A percentile compares a stretch with the other conserved stretches of the same genome.
phyloP scores from a whole-genome alignment of 1,140 invertebrate genomes.

The Zaprionus lachaisei region DNA sequence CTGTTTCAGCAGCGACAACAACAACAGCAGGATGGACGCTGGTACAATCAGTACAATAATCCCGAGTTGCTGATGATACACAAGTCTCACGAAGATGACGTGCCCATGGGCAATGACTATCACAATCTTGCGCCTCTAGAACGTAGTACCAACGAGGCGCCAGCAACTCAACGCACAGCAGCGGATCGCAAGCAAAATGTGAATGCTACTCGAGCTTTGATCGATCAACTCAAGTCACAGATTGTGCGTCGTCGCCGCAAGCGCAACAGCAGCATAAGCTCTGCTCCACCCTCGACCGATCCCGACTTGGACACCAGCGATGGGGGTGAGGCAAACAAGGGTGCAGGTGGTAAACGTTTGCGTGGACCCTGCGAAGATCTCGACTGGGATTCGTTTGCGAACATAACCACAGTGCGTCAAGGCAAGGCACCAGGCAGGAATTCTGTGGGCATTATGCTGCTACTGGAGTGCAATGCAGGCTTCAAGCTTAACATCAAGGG shows the following conservation, averaged over 20 bases:
- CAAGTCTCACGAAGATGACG: slow-evolving; percentile 50
- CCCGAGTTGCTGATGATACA: slow-evolving; percentile 61
- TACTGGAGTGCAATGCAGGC: slow-evolving; percentile 90
- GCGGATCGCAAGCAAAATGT: slow-evolving; percentile 31
- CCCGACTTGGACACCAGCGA: slow-evolving; percentile 64
- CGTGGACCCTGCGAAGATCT: slow-evolving; percentile 86
- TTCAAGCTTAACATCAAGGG: slow-evolving; percentile 89
- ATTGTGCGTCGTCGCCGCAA: slow-evolving; percentile 70
- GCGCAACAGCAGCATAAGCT: slow-evolving; percentile 56
- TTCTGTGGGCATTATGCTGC: slow-evolving; percentile 89
- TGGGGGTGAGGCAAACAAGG: slow-evolving; percentile 53
- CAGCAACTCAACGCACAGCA: background rate
- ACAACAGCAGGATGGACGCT: slow-evolving; percentile 57
- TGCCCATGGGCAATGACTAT: slow-evolving; percentile 59
- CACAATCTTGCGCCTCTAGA: slow-evolving; percentile 20
- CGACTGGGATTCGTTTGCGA: slow-evolving; percentile 78
- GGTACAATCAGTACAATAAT: slow-evolving; percentile 61
- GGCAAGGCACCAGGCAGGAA: slow-evolving; percentile 79
- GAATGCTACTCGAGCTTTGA: slow-evolving; percentile 53
- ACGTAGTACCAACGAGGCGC: slow-evolving; percentile 50
- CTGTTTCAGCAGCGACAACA: slow-evolving; percentile 51
- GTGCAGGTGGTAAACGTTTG: slow-evolving; percentile 72
- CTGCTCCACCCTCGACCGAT: slow-evolving; percentile 43
- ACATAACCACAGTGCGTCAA: slow-evolving; percentile 72
- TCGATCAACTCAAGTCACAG: slow-evolving; percentile 77